Evolutionary conservation across 1,140 invertebrate genomes (phyloP).

Genomic region (fruit fly (Drosophila melanogaster)): Release_6_plus_ISO1_MT NC_004354.4:1707501-1708000

Average conservation of each 20-base stretch:
- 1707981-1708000: slow-evolving; percentile 82
- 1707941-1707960: background rate
- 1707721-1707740: slow-evolving; percentile 8
- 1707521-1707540: slow-evolving; percentile 7
- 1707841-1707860: slow-evolving; percentile 29
- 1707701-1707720: slow-evolving; percentile 4
- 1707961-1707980: slow-evolving; percentile 49
- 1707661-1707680: background rate
- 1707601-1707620: slow-evolving; percentile 73
- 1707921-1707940: too few species aligned
- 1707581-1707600: slow-evolving; percentile 70
- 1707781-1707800: slow-evolving; percentile 52
- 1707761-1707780: slow-evolving; percentile 66
- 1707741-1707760: slow-evolving; percentile 58
- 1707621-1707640: slow-evolving; percentile 72
- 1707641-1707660: slow-evolving; percentile 11
- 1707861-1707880: slow-evolving; percentile 38
- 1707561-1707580: slow-evolving; percentile 70
- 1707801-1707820: slow-evolving; percentile 76
- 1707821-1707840: slow-evolving; percentile 67
- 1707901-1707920: background rate
- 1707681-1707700: slow-evolving; percentile 22
- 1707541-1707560: slow-evolving; percentile 48
- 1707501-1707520: background rate
- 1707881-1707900: background rate